A percentile compares a stretch with the other conserved stretches of the same genome.
Evolutionary conservation across 2,113 vertebrate genomes (phyloP).

Genomic region (Odocoileus hemionus): DNA sequence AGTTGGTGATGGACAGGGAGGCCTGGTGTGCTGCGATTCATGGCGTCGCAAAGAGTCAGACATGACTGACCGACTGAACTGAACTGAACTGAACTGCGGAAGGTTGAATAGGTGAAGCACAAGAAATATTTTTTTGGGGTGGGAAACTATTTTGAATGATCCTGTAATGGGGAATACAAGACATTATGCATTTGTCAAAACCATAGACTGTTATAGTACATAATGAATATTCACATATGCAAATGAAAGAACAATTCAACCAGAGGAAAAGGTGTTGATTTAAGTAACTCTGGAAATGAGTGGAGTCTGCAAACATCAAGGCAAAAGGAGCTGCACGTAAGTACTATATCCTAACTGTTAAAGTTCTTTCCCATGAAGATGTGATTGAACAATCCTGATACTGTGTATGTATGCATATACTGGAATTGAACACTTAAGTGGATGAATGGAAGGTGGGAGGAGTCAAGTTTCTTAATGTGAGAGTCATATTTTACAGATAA

Average conservation of each 20-base stretch:
- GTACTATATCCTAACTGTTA: not conserved
- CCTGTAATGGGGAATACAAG: not conserved
- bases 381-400: not conserved
- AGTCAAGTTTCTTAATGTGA: not conserved
- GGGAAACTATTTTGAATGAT: not conserved
- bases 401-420: not conserved
- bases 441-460: not conserved
- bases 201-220: not conserved
- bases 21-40: too few species aligned
- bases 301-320: not conserved
- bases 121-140: not conserved
- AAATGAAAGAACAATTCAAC: not conserved
- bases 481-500: not conserved
- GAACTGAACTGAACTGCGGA: not conserved
- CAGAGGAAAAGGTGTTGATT: not conserved
- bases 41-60: too few species aligned
- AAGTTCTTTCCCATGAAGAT: not conserved
- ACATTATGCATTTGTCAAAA: not conserved
- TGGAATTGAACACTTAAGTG: not conserved
- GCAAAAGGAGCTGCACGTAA: not conserved
- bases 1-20: too few species aligned
- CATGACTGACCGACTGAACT: too few species aligned
- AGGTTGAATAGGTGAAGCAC: not conserved
- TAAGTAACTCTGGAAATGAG: not conserved
- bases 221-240: not conserved